Evolutionary conservation across 2,113 vertebrate genomes (phyloP), one percentile per base, ranked within the genome.

Genomic region (Craseonycteris thonglongyai): DNA sequence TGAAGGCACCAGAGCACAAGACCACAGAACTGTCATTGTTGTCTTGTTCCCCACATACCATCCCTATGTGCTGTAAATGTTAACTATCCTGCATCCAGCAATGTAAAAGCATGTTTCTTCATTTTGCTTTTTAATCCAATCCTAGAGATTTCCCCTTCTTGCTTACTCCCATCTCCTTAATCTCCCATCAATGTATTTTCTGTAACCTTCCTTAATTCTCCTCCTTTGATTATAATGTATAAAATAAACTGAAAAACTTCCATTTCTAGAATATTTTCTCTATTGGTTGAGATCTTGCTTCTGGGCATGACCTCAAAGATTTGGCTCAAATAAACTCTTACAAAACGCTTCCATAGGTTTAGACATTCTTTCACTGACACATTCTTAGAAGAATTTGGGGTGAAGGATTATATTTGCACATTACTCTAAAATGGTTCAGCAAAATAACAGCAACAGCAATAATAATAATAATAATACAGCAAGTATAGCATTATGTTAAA

Each of bases 1-100:
- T 13, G 6, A 26, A 51, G 72, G 30, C 45, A 3, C 47, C 72
- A 10, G 5, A n/a, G 30, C 72, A 51, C 26, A 11, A n/a, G 42
- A 19, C 45, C 28, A 11, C 28, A 18, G 71, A 5, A 18, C 33
- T 33, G 58, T 42, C 47, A 3, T 28, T n/a, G 72, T 13, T 8
- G 22, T 21, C 47, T 35, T 3, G 30, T 1, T 7, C 33, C 45
- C 45, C 1, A 6, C 4, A 5, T 19, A 5, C 47, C 47, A 19
- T 3, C 47, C 10, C 72, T 33, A 51, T 6, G 9, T n/a, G 72
- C 30, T 19, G 30, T 3, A 16, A n/a, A 21, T 21, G 18, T 7
- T 13, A 30, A 49, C 47, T 13, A 4, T 47, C 19, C 30, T 3
- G 47, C 21, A n/a, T 28, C 72, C 47, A 51, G 19, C 47, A 49